Conservation (phyloP, 2,888 invertebrate genomes). For the Carpatolechia fugitivella region DNA sequence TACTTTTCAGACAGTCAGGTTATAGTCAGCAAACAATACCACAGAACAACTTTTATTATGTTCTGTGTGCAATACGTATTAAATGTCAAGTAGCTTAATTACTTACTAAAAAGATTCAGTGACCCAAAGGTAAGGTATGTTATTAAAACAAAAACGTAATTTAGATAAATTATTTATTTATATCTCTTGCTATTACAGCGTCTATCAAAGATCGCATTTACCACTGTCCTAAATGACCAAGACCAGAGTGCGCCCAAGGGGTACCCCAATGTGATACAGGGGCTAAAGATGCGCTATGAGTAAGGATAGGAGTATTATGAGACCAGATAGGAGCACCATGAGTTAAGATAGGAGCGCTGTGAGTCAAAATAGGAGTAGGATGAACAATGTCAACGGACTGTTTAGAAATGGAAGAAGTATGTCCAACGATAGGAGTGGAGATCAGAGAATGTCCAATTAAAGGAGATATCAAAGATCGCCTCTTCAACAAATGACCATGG, state of each 20-base stretch:
- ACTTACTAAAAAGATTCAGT: no score
- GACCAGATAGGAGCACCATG: not conserved
- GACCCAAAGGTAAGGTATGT: not conserved
- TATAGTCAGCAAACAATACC: no score
- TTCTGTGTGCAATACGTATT: no score
- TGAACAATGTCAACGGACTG: not conserved
- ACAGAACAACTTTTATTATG: no score
- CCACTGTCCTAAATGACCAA: not conserved
- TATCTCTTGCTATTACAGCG: not conserved
- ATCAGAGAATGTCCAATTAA: not conserved
- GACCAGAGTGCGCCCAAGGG: not conserved
- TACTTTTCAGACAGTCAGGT: no score
- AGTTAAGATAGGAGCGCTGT: not conserved
- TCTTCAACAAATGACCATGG: constrained; percentile 2
- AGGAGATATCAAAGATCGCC: constrained; percentile 1
- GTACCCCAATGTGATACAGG: not conserved
- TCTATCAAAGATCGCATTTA: not conserved
- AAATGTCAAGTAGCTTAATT: no score
- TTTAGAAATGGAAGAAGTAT: not conserved
- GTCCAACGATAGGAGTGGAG: not conserved
- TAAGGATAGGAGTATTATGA: not conserved
- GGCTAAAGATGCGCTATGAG: not conserved
- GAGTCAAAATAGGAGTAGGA: not conserved
- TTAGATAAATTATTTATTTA: not conserved
- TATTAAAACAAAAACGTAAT: not conserved